A percentile compares a stretch with the other conserved stretches of the same genome.
phyloP scores from a whole-genome alignment of 2,888 invertebrate species.

The Lasioglossum leucozonium region DNA sequence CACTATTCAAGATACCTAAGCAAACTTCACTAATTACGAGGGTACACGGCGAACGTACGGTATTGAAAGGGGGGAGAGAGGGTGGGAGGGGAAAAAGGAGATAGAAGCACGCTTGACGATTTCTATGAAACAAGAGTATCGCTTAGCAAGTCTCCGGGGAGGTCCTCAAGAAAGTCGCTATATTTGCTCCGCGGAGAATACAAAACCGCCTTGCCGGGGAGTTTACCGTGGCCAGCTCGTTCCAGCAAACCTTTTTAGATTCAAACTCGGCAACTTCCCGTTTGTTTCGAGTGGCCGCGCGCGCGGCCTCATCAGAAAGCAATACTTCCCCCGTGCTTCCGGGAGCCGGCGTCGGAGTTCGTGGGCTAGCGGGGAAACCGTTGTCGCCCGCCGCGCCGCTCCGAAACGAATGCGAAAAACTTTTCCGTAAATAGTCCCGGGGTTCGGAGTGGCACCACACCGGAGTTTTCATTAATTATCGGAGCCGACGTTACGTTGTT shows the following conservation, averaged over 20 bases:
- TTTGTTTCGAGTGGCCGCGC: constrained; percentile 10
- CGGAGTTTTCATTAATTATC: constrained; percentile 58
- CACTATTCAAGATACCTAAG: background rate
- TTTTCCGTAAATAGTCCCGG: constrained; percentile 25
- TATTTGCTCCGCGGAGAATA: background rate
- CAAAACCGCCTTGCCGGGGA: constrained; percentile 10
- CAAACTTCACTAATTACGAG: constrained; percentile 4
- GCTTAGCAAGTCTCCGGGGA: background rate
- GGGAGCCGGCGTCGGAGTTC: background rate
- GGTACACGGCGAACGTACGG: background rate
- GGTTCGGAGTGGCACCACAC: background rate
- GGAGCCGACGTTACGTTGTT: constrained; percentile 41
- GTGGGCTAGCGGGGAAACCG: background rate
- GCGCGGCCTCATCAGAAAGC: constrained; percentile 2
- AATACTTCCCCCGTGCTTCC: constrained; percentile 8
- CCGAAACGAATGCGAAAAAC: constrained; percentile 8
- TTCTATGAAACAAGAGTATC: background rate
- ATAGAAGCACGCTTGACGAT: background rate
- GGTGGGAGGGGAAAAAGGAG: background rate
- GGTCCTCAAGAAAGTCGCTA: background rate
- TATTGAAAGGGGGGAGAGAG: background rate
- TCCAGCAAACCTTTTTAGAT: constrained; percentile 13
- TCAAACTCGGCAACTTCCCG: constrained; percentile 9
- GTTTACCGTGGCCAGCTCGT: background rate
- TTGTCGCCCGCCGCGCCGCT: background rate